Base-by-base conservation (phyloP, 2,113 vertebrate species). In the Sinosuthora webbiana region DNA sequence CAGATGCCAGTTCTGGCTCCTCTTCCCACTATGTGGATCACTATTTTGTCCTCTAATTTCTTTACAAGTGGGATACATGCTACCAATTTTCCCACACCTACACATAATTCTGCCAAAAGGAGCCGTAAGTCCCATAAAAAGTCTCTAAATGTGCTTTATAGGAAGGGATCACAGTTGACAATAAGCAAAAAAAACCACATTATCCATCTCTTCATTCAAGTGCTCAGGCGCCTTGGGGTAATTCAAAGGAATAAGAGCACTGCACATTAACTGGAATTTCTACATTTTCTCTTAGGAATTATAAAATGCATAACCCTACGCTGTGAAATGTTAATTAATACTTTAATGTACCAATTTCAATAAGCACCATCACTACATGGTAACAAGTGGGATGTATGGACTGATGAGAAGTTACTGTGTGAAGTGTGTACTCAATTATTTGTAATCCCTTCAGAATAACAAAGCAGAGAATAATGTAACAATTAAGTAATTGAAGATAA, bases 21-120 rank as follows among this genome's bases (percentile, higher is more conserved):
- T 8, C 23, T 30, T 21, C 50, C 30, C 21, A 15, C 4, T 2
- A 6, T 1, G 15, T 3, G 3, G 27, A 47, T 65, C 4, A 0
- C 19, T 31, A 64, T 25, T 59, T 16, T 44, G 17, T 22, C 19
- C 22, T 41, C 31, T 14, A 49, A 22, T 15, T 13, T 67, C 77
- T 68, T 44, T 24, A 89, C 37, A 63, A 77, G 21, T 13, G 6
- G 73, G 73, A 50, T 23, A 76, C 71, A 89, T 71, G 11, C 31
- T n/a, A 39, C 22, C 5, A 1, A 1, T 17, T 45, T 55, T 49
- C 50, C 27, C 45, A 28, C 31, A 44, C 10, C 23, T 65, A 7
- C 65, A 47, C 7, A 52, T 65, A 74, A 56, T 28, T 30, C 11
- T 49, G 18, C 18, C 30, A 41, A 44, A n/a, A 13, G 25, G 41